Conservation (phyloP, 2,797 vertebrate genomes). For the Peromyscus melanophrys region DNA sequence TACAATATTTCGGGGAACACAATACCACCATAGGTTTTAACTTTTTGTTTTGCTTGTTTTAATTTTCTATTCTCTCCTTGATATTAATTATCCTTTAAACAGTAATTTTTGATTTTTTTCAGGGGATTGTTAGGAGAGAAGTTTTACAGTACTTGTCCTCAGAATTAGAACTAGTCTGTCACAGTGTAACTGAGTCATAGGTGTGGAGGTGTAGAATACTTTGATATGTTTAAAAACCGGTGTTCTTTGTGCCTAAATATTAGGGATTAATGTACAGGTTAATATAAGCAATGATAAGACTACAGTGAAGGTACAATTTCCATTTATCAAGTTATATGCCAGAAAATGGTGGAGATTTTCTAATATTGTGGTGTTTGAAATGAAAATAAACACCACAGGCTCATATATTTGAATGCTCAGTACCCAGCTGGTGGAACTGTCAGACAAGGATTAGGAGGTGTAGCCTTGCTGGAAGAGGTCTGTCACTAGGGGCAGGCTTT, state of each 20-base stretch:
- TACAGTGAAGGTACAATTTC: conserved; percentile 28
- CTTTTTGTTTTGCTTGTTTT: neutral
- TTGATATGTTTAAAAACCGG: conserved; percentile 26
- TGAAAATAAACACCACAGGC: neutral
- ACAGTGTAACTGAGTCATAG: neutral
- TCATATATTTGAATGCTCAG: neutral
- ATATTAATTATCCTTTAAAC: neutral
- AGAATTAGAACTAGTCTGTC: conserved; percentile 20
- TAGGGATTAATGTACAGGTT: conserved; percentile 14
- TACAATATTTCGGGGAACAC: no score
- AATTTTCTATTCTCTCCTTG: conserved; percentile 1
- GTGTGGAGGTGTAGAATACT: conserved; percentile 28
- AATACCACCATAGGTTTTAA: neutral
- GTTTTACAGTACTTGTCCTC: neutral
- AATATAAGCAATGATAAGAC: conserved; percentile 24
- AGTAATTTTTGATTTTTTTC: conserved; percentile 21
- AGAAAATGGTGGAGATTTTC: conserved; percentile 31
- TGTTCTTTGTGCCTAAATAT: conserved; percentile 16
- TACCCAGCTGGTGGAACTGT: neutral
- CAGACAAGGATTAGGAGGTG: neutral
- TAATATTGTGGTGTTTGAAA: neutral
- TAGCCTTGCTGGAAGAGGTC: neutral
- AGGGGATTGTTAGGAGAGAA: neutral
- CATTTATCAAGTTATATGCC: conserved; percentile 22
- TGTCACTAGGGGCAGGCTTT: neutral